A percentile compares a stretch with the other conserved stretches of the same genome.
Conservation (phyloP, 2,797 vertebrate species). For the Poecilia velifera region DNA sequence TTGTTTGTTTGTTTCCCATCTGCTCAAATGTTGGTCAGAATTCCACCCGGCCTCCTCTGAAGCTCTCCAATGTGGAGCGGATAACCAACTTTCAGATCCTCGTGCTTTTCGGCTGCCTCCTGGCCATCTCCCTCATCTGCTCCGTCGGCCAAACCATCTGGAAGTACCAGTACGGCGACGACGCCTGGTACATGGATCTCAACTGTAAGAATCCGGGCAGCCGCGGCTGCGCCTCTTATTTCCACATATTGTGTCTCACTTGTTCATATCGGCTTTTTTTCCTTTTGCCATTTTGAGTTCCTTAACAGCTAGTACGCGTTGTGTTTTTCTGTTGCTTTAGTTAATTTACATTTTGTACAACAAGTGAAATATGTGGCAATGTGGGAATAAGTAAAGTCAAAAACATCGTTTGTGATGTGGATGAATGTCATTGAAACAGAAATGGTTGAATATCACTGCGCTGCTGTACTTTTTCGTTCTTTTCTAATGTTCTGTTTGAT, state of each 20-base stretch:
- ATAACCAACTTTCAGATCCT: conserved; percentile 99
- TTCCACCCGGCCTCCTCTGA: conserved; percentile 95
- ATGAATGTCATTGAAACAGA: conserved; percentile 71
- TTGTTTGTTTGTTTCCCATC: background rate
- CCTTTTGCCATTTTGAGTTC: conserved; percentile 73
- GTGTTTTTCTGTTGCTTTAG: conserved; percentile 80
- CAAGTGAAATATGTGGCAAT: conserved; percentile 86
- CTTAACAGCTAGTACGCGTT: conserved; percentile 76
- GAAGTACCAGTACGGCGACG: conserved; percentile 91
- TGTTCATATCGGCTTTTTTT: conserved; percentile 80
- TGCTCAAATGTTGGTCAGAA: conserved; percentile 81
- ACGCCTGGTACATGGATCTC: conserved; percentile 97
- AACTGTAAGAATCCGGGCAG: conserved; percentile 88
- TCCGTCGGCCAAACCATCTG: conserved; percentile 96
- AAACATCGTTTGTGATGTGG: conserved; percentile 81
- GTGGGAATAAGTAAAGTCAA: conserved; percentile 76
- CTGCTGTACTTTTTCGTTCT: conserved; percentile 82
- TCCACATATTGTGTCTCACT: conserved; percentile 82
- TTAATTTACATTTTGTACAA: conserved; percentile 81
- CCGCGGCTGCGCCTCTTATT: conserved; percentile 62
- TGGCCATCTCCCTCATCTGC: conserved; percentile 96
- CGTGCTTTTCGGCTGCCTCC: conserved; percentile 95
- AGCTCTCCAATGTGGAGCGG: conserved; percentile 97
- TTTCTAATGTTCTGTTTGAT: conserved; percentile 89
- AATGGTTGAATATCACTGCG: conserved; percentile 88